phyloP scores from a whole-genome alignment of 2,888 invertebrate species.

The Elysia crispata region DNA sequence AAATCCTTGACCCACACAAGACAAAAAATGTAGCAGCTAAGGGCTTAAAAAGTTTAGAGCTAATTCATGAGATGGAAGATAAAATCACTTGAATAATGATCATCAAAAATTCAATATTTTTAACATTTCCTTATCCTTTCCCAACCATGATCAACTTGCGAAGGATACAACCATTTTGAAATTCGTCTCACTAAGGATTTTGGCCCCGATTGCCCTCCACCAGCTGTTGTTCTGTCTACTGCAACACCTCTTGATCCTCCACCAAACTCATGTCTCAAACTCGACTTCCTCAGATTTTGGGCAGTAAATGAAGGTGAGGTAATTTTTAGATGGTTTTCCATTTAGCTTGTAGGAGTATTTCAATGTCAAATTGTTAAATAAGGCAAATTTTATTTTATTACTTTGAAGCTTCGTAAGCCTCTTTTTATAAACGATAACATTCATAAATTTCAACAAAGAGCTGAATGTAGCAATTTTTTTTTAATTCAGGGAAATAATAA shows the following conservation, averaged over 20 bases:
- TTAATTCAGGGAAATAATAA: no score
- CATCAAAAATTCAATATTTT: no score
- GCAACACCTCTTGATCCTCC: slow-evolving; percentile 67
- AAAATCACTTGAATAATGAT: no score
- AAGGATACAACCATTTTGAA: slow-evolving; percentile 75
- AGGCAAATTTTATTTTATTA: not conserved
- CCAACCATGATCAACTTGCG: slow-evolving; percentile 6
- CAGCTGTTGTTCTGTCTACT: slow-evolving; percentile 69
- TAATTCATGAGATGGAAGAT: no score
- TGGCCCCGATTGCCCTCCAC: slow-evolving; percentile 62
- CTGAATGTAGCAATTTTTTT: no score
- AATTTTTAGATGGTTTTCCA: no score
- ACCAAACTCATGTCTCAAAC: slow-evolving; percentile 64
- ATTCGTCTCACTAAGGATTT: slow-evolving; percentile 68
- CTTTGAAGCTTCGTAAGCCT: not conserved
- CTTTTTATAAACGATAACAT: no score
- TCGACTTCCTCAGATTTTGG: slow-evolving; percentile 72
- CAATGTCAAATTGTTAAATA: not conserved
- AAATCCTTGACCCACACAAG: no score
- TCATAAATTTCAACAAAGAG: no score
- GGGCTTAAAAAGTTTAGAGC: no score
- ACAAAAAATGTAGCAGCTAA: no score
- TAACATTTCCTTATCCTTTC: no score
- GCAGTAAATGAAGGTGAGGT: slow-evolving; percentile 69
- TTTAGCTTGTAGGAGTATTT: not conserved